phyloP scores from a whole-genome alignment of 1,140 invertebrate species.

The Eriocheir sinensis region DNA sequence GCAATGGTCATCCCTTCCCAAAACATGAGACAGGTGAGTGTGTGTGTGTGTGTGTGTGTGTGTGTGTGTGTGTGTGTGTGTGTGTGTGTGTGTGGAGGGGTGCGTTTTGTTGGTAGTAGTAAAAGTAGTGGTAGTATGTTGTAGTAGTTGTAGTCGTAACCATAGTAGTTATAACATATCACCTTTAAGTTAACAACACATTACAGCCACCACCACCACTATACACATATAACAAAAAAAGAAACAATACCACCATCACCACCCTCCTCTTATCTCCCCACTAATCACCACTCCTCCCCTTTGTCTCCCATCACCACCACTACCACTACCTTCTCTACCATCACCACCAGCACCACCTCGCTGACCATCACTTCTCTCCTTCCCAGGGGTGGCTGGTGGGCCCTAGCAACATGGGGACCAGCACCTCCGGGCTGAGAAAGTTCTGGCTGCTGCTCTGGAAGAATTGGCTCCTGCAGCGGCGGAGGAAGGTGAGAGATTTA shows the following conservation, averaged over 20 bases:
- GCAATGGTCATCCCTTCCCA: neutral
- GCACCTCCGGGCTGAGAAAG: constrained; percentile 78
- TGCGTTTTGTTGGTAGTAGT: neutral
- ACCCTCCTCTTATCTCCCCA: no score
- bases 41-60: constrained; percentile 7
- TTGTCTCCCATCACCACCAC: neutral
- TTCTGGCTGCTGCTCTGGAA: constrained; percentile 90
- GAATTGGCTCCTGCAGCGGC: constrained; percentile 89
- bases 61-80: constrained; percentile 44
- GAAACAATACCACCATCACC: no score
- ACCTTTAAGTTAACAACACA: neutral
- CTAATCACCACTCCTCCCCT: neutral
- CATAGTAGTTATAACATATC: neutral
- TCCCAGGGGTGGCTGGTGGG: constrained; percentile 67
- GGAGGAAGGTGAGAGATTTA: constrained; percentile 85
- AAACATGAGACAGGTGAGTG: neutral
- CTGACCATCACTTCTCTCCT: neutral
- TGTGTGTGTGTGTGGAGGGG: neutral
- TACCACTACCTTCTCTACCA: neutral
- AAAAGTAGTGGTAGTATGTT: neutral
- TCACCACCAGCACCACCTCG: neutral
- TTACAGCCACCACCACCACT: no score
- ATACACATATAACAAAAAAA: no score
- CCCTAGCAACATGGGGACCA: constrained; percentile 28
- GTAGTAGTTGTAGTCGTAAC: neutral